Conservation (phyloP, 1,140 invertebrate species). For the Drosophila nannoptera region DNA sequence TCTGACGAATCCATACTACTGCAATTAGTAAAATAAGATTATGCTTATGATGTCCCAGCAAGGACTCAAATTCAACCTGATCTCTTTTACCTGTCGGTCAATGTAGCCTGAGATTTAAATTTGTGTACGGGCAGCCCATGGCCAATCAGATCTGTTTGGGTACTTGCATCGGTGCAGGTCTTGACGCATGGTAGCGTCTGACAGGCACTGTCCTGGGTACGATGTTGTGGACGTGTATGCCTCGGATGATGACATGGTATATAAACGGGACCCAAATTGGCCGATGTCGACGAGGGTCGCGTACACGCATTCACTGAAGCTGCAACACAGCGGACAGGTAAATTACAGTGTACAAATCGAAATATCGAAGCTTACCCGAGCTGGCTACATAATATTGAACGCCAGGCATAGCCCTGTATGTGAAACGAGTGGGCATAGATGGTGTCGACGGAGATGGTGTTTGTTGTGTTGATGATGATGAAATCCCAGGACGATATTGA, state of each 20-base stretch:
- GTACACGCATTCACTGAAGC: constrained; percentile 54
- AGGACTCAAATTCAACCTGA: background rate
- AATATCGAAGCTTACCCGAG: constrained; percentile 33
- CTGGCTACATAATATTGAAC: constrained; percentile 52
- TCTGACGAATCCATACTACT: constrained; percentile 8
- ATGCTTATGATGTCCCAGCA: background rate
- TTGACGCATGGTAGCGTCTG: constrained; percentile 27
- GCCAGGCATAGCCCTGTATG: constrained; percentile 40
- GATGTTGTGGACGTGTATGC: background rate
- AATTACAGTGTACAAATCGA: background rate
- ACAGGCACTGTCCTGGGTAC: constrained; percentile 14
- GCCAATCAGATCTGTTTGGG: constrained; percentile 38
- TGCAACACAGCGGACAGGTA: background rate
- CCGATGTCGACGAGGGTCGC: constrained; percentile 36
- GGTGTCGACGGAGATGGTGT: background rate
- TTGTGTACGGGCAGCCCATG: constrained; percentile 5
- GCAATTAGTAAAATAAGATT: background rate
- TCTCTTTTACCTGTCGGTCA: constrained; percentile 24
- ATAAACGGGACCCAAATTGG: constrained; percentile 32
- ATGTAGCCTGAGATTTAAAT: background rate
- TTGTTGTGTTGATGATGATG: background rate
- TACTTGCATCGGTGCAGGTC: constrained; percentile 40
- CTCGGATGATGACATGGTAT: constrained; percentile 13
- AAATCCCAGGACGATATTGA: too few species aligned
- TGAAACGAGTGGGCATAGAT: constrained; percentile 4